Conservation (phyloP, 1,140 invertebrate species). For the Solenopsis invicta region DNA sequence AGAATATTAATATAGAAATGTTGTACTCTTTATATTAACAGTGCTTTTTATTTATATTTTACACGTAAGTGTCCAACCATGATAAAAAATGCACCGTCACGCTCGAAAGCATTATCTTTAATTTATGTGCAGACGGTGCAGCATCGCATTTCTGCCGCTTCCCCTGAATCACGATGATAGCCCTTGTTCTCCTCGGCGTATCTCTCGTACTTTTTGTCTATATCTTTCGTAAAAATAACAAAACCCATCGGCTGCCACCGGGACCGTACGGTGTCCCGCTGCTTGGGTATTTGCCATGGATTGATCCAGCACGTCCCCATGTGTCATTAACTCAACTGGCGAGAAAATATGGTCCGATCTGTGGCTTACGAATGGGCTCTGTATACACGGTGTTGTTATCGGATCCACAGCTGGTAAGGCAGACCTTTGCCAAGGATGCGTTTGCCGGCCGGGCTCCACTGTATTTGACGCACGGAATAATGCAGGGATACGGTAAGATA, state of each 20-base stretch:
- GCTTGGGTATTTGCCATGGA: constrained; percentile 92
- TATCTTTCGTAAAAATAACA: constrained; percentile 41
- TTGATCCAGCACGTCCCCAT: constrained; percentile 90
- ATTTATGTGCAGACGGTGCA: constrained; percentile 22
- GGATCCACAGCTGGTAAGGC: constrained; percentile 90
- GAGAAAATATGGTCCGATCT: constrained; percentile 91
- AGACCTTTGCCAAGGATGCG: constrained; percentile 90
- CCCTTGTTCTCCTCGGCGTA: constrained; percentile 18
- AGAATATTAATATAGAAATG: no score
- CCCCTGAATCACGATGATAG: background rate
- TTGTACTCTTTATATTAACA: no score
- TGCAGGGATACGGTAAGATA: constrained; percentile 93
- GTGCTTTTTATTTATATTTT: no score
- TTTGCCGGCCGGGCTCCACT: constrained; percentile 92
- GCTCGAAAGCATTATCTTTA: background rate
- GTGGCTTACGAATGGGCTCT: constrained; percentile 91
- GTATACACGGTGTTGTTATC: constrained; percentile 92
- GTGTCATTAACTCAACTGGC: constrained; percentile 89
- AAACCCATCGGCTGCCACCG: constrained; percentile 88
- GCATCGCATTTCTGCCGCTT: background rate
- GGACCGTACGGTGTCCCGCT: constrained; percentile 93
- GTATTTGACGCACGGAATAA: constrained; percentile 94
- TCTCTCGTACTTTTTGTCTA: constrained; percentile 46
- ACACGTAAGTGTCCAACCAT: no score
- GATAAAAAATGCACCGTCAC: background rate